Conservation (phyloP, 2,797 vertebrate genomes). For the Strix occidentalis region DNA sequence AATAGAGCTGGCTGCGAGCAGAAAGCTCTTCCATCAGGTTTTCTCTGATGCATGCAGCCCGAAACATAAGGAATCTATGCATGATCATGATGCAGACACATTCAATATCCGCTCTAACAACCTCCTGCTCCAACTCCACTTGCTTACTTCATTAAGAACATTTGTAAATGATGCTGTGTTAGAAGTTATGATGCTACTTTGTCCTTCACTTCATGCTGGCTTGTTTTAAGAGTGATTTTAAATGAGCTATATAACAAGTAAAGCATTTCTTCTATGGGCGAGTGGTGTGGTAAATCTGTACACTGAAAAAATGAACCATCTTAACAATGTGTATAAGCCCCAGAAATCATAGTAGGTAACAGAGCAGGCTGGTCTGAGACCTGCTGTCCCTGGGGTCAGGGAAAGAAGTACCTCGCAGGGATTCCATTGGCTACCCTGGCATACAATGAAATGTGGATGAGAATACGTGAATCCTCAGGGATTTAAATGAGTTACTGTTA, state of each 20-base stretch:
- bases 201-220: background rate
- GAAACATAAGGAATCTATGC: background rate
- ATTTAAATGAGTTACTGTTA: background rate
- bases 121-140: background rate
- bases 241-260: background rate
- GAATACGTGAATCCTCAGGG: background rate
- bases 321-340: background rate
- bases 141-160: background rate
- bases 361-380: background rate
- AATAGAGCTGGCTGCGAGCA: background rate
- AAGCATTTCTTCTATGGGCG: background rate
- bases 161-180: background rate
- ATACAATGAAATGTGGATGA: rapidly evolving
- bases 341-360: background rate
- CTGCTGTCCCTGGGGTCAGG: background rate
- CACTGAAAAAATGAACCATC: background rate
- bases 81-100: background rate
- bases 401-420: background rate
- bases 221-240: background rate
- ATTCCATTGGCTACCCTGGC: background rate
- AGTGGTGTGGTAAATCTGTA: background rate
- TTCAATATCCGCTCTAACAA: background rate
- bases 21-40: background rate
- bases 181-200: background rate
- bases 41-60: background rate